Evolutionary conservation across 2,113 vertebrate species (phyloP).

Genomic region (Setophaga petechia): DNA sequence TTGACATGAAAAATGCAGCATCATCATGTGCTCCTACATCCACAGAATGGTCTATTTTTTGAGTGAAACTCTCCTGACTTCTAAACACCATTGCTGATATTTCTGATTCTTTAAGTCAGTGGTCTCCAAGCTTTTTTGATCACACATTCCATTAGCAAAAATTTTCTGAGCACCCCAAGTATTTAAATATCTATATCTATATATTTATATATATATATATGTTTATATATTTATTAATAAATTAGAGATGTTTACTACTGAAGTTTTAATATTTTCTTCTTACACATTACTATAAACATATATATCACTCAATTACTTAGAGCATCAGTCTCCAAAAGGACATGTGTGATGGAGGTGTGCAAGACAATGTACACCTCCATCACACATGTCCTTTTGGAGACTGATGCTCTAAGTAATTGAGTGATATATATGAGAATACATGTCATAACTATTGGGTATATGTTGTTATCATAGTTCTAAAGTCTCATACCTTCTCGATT

Average conservation of each 20-base stretch:
- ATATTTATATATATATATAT: too few species aligned
- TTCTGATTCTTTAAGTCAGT: background rate
- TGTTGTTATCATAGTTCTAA: too few species aligned
- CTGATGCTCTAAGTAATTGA: background rate
- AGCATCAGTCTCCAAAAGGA: too few species aligned
- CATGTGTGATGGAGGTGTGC: too few species aligned
- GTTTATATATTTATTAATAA: background rate
- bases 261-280: background rate
- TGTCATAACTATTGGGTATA: background rate
- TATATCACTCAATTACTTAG: too few species aligned
- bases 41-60: background rate
- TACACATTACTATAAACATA: background rate
- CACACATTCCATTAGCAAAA: background rate
- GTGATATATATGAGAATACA: background rate
- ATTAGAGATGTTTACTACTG: too few species aligned
- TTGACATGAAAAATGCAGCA: background rate
- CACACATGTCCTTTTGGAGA: background rate
- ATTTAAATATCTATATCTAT: background rate
- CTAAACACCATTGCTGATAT: background rate
- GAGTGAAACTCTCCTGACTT: background rate
- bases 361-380: too few species aligned
- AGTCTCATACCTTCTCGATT: too few species aligned
- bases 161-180: background rate
- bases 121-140: background rate
- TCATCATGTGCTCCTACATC: background rate